phyloP scores from a whole-genome alignment of 2,888 invertebrate species.

The Baccha elongata region DNA sequence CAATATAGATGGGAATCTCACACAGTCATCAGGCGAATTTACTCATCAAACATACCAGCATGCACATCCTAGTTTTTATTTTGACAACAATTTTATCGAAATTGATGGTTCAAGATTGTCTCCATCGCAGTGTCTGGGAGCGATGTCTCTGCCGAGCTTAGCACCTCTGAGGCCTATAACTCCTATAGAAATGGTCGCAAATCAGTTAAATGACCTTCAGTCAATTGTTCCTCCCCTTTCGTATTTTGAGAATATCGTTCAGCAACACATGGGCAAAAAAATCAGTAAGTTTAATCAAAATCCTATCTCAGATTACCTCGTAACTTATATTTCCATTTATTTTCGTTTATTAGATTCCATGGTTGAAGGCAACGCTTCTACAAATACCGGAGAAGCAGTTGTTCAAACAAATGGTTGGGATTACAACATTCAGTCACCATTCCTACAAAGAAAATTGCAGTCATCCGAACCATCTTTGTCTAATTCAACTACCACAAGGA shows the following conservation, averaged over 20 bases:
- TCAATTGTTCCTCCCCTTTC: constrained; percentile 80
- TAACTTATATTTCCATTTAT: neutral
- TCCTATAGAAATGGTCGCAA: constrained; percentile 79
- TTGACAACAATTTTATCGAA: constrained; percentile 70
- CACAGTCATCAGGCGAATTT: constrained; percentile 27
- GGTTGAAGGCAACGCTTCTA: constrained; percentile 77
- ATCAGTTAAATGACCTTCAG: constrained; percentile 80
- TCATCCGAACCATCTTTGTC: constrained; percentile 40
- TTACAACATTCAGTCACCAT: constrained; percentile 80
- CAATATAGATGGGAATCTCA: constrained; percentile 77
- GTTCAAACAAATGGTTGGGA: constrained; percentile 82
- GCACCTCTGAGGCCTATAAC: constrained; percentile 79
- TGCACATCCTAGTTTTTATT: constrained; percentile 30
- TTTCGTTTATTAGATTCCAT: neutral
- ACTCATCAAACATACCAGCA: constrained; percentile 13
- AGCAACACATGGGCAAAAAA: constrained; percentile 79
- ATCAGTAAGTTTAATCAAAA: constrained; percentile 75
- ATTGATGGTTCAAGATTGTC: constrained; percentile 77
- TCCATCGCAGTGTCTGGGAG: constrained; percentile 76
- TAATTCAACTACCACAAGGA: constrained; percentile 50
- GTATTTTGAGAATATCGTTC: constrained; percentile 81
- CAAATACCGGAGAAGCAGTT: constrained; percentile 78
- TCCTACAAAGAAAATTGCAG: constrained; percentile 77
- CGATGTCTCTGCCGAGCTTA: constrained; percentile 58
- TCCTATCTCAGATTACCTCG: no score